These are phyloP conservation scores for Serranus cabrilla DNA, from an alignment of 2,797 vertebrate genomes.

Conservation along the genomic window DNA sequence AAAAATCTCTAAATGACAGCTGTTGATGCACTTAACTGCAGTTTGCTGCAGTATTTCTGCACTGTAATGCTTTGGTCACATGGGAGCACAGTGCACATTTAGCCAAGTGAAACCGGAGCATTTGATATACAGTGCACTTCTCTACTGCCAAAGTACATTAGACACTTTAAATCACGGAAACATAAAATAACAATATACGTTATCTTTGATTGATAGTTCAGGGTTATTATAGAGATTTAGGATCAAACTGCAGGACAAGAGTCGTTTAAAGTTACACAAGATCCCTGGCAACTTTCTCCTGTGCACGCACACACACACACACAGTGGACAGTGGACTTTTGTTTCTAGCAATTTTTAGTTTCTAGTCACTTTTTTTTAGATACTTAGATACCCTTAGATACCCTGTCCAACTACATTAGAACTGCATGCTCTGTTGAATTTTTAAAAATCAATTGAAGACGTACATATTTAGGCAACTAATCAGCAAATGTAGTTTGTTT, in stretches of 20 bases:
- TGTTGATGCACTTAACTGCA: background rate
- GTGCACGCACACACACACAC: background rate
- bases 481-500: no score
- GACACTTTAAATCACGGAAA: slow-evolving; percentile 8
- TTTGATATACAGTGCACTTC: slow-evolving; percentile 16
- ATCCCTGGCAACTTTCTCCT: slow-evolving; percentile 6
- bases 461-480: no score
- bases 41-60: background rate
- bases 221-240: slow-evolving; percentile 8
- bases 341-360: no score
- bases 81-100: background rate
- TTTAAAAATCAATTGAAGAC: no score
- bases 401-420: no score
- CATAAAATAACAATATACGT: slow-evolving; percentile 22
- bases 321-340: no score
- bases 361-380: no score
- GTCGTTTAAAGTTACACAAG: slow-evolving; percentile 10
- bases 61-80: background rate
- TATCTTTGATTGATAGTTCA: slow-evolving; percentile 18
- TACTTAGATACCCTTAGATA: no score
- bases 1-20: background rate
- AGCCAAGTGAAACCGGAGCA: background rate
- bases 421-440: no score
- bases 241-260: slow-evolving; percentile 2
- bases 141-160: slow-evolving; percentile 1